Evolutionary conservation across 2,888 invertebrate species (phyloP).

Genomic region (Meteorus cinctellus): DNA sequence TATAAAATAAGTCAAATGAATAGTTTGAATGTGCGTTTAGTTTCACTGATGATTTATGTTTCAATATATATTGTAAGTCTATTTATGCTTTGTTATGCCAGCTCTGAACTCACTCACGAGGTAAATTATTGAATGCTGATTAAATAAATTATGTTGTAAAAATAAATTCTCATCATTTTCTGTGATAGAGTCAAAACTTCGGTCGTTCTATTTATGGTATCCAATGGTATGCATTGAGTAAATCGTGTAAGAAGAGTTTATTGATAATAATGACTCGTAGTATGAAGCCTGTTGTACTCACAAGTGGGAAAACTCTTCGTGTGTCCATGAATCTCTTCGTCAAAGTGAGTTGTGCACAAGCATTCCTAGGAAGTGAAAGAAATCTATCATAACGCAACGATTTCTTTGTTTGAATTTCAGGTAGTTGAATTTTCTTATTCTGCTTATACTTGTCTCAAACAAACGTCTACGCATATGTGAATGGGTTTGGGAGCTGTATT

Average conservation of each 20-base stretch:
- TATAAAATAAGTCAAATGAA: no score
- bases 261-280: constrained; percentile 21
- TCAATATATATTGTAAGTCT: no score
- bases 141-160: no score
- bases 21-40: no score
- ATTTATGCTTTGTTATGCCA: no score
- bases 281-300: not conserved
- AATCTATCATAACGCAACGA: no score
- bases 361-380: no score
- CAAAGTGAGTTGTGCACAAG: constrained; percentile 11
- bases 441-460: constrained; percentile 1
- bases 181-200: constrained; percentile 42
- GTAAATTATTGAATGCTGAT: no score
- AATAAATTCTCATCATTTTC: no score
- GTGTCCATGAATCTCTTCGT: constrained; percentile 26
- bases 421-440: not conserved
- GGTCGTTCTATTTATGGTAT: constrained; percentile 38
- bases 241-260: not conserved
- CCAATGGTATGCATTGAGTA: constrained; percentile 42
- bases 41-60: no score
- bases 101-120: no score
- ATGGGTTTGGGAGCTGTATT: no score
- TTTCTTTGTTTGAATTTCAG: not conserved
- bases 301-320: not conserved
- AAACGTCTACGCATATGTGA: not conserved